A percentile compares a stretch with the other conserved stretches of the same genome.
Evolutionary conservation across 2,888 invertebrate genomes (phyloP).

Genomic region (Torymus aiolomorphi): DNA sequence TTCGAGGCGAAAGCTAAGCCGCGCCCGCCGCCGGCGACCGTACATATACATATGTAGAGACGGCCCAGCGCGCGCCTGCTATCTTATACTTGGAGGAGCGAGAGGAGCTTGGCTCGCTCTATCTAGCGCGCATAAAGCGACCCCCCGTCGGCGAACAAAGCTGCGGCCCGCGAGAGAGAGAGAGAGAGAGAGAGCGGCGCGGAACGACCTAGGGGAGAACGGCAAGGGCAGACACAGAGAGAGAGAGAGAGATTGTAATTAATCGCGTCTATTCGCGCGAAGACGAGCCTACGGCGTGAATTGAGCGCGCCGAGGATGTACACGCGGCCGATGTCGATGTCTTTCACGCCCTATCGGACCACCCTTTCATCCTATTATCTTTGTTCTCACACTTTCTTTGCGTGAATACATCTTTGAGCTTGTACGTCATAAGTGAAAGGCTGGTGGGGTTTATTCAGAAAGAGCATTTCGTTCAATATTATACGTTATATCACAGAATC

Average conservation of each 20-base stretch:
- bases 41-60: no score
- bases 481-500: no score
- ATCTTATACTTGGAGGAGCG: conserved; percentile 70
- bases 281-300: conserved; percentile 61
- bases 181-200: no score
- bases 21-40: not conserved
- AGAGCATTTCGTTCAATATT: no score
- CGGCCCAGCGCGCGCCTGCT: conserved; percentile 65
- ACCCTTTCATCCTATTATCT: no score
- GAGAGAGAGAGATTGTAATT: conserved; percentile 69
- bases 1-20: conserved; percentile 69
- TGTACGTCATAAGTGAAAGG: no score
- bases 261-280: conserved; percentile 68
- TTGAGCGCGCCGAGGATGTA: not conserved
- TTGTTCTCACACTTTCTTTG: no score
- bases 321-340: no score
- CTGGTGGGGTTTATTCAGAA: no score
- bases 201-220: conserved; percentile 15
- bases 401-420: no score
- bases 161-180: conserved; percentile 49
- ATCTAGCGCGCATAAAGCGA: conserved; percentile 25
- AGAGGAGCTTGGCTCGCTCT: conserved; percentile 25
- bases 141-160: conserved; percentile 48
- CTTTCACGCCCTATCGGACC: no score
- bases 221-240: conserved; percentile 58